Percentiles rank a stretch among this genome's conserved stretches.
phyloP scores from a whole-genome alignment of 2,888 invertebrate species.

The Bellardia bayeri region DNA sequence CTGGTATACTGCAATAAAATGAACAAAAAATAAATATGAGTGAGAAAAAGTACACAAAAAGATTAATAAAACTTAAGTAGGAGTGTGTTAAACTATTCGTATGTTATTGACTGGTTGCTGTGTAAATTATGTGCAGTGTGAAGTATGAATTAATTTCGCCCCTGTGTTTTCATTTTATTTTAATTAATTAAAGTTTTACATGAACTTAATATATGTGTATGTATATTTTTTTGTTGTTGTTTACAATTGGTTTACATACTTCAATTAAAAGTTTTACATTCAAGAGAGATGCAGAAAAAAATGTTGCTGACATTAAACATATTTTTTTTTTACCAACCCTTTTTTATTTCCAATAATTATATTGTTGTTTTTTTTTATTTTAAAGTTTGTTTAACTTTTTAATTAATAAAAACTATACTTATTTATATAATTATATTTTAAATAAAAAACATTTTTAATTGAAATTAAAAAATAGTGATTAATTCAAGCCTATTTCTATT shows the following conservation, averaged over 20 bases:
- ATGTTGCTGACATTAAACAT: neutral
- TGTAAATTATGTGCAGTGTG: neutral
- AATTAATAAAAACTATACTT: too few species aligned
- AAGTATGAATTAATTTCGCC: constrained; percentile 13
- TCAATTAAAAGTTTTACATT: constrained; percentile 49
- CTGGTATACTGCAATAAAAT: constrained; percentile 89
- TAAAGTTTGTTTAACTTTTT: too few species aligned
- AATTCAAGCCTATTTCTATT: too few species aligned
- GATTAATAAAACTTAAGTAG: constrained; percentile 1
- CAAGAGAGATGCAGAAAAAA: neutral
- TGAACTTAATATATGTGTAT: neutral
- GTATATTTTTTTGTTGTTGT: neutral
- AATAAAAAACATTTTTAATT: too few species aligned
- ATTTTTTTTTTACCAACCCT: neutral
- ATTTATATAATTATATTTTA: too few species aligned
- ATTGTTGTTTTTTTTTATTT: neutral
- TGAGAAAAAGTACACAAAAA: neutral
- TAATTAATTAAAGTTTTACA: constrained; percentile 52
- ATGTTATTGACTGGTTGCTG: neutral
- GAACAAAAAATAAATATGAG: neutral
- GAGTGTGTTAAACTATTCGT: too few species aligned
- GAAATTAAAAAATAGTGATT: too few species aligned
- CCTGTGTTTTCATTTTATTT: constrained; percentile 28
- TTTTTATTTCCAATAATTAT: constrained; percentile 2
- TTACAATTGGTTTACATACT: neutral